A percentile compares a stretch with the other conserved stretches of the same genome.
phyloP scores from a whole-genome alignment of 2,113 vertebrate genomes.

The Oryzias celebensis region DNA sequence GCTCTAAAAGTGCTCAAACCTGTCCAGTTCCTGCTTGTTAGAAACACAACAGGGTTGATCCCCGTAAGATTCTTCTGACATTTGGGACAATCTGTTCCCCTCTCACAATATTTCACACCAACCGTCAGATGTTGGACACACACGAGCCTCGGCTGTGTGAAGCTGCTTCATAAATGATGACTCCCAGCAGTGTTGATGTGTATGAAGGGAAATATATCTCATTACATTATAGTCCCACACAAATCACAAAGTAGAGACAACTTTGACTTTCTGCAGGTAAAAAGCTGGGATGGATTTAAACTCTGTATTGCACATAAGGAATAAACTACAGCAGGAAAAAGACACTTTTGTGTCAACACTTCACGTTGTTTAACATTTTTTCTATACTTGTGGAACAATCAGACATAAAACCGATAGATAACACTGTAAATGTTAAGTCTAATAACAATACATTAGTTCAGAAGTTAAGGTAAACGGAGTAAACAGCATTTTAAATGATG shows the following conservation, averaged over 20 bases:
- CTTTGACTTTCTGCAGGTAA: neutral
- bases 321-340: neutral
- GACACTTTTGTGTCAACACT: neutral
- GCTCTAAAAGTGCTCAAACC: neutral
- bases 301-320: slow-evolving; percentile 1
- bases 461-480: neutral
- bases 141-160: neutral
- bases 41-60: neutral
- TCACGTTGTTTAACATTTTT: neutral
- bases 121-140: neutral
- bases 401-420: too few relatives aligned
- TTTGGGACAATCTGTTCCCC: neutral
- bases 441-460: neutral
- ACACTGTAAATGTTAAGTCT: neutral
- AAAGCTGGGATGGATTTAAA: neutral
- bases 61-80: neutral
- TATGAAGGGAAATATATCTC: neutral
- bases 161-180: slow-evolving; percentile 1
- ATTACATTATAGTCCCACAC: neutral
- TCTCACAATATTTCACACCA: neutral
- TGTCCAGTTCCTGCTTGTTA: neutral
- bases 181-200: neutral
- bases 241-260: neutral
- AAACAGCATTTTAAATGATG: slow-evolving; percentile 7
- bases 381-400: slow-evolving; percentile 1